Evolutionary conservation across 2,888 invertebrate species (phyloP), one percentile per base, ranked within the genome.

Genomic region (Xanthia togata): DNA sequence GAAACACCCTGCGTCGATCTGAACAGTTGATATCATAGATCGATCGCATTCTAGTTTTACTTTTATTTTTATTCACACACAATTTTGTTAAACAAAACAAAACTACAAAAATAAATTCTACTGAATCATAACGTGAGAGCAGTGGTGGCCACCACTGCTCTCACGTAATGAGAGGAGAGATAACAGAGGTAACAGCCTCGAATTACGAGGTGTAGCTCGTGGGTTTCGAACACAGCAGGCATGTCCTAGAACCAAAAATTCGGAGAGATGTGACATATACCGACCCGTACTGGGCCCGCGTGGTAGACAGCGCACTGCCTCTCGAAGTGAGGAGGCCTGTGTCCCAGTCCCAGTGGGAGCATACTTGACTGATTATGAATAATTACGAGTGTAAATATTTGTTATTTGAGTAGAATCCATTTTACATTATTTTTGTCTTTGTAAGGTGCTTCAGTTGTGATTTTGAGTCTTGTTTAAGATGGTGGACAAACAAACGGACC

Each of bases 401-500:
- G 31, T 60, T 63, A 35, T 44, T 75, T 44, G 4, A 23, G 0
- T 23, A 35, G n/a, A 35, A 17, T 35, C 31, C 4, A 31, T 41
- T 50, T 53, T n/a, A 53, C 9, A 62, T 75, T 35, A 53, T 44
- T 44, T 75, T 75, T 62, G 35, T 35, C 35, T 63, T 44, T 26
- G 31, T 62, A 35, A 74, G 2, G 12, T 20, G 31, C 50, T 74
- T 2, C 53, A 50, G 59, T 50, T 50, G 8, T 31, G 9, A 73
- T 74, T 53, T 31, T 75, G 23, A 17, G 31, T 9, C 11, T 62
- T 53, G 23, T 35, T 31, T 44, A 63, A 53, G 38, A 50, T 31
- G 5, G 17, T n/a, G 23, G 17, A 31, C 59, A 50, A 73, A 73
- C 73, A 73, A 73, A 59, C 47, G n/a, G 8, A n/a, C n/a, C 12